Evolutionary conservation across 2,797 vertebrate genomes (phyloP).

Genomic region (Caiman crocodilus): DNA sequence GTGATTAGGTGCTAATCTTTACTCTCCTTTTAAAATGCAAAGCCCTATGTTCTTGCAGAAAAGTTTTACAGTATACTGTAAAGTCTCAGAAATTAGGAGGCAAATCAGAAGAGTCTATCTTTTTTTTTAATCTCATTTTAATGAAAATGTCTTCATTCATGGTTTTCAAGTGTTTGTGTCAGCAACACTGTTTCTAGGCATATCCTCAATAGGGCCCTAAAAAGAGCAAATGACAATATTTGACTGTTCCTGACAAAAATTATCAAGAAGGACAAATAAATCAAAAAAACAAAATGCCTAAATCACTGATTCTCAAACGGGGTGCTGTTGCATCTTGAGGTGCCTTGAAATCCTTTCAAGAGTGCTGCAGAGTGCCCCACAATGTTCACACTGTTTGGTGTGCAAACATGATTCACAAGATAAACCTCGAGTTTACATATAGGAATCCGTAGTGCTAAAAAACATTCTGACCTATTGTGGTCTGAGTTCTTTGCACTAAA

Average conservation of each 20-base stretch:
- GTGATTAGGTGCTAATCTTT: neutral
- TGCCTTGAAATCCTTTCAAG: no score
- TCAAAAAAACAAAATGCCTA: neutral
- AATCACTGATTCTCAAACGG: neutral
- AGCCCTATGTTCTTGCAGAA: neutral
- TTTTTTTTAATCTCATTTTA: neutral
- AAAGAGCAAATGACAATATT: neutral
- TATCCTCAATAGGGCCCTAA: neutral
- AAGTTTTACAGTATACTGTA: neutral
- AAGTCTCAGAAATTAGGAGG: neutral
- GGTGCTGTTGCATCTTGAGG: no score
- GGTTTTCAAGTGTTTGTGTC: neutral
- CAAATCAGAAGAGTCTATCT: neutral
- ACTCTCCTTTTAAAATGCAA: neutral
- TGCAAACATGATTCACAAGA: no score
- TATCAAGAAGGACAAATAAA: constrained; percentile 51
- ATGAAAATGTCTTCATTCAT: neutral
- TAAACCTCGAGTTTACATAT: no score
- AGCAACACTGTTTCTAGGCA: neutral
- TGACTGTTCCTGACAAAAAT: neutral
- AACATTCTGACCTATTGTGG: no score
- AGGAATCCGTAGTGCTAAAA: no score
- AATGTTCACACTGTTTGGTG: no score
- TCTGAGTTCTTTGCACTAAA: no score
- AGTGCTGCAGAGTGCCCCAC: no score